Evolutionary conservation across 2,113 vertebrate species (phyloP).

Genomic region (Motacilla tschutschensis): DNA sequence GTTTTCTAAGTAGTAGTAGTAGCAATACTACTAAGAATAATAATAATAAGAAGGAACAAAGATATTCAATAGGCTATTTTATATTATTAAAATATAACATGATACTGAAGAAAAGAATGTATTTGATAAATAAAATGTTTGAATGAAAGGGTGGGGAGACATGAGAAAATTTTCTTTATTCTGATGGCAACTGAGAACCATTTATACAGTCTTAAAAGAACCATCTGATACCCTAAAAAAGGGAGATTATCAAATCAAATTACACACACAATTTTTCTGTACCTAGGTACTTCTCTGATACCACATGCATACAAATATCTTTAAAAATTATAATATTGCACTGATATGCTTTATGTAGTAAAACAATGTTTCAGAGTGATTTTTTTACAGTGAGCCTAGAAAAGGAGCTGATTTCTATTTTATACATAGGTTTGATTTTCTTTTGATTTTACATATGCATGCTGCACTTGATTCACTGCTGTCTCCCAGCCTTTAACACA

Average conservation of each 20-base stretch:
- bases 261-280: not conserved
- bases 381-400: not conserved
- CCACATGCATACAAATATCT: not conserved
- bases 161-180: not conserved
- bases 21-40: not conserved
- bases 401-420: not conserved
- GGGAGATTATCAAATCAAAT: not conserved
- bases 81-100: not conserved
- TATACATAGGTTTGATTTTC: not conserved
- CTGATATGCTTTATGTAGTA: not conserved
- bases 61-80: not conserved
- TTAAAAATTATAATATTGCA: not conserved
- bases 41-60: not conserved
- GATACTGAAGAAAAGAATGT: not conserved
- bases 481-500: not conserved
- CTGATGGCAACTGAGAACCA: not conserved
- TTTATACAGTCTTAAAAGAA: not conserved
- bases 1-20: not conserved
- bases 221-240: not conserved
- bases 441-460: not conserved
- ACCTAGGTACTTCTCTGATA: not conserved
- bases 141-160: accelerated
- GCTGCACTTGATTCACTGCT: not conserved
- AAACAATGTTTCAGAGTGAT: accelerated
- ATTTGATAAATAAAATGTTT: not conserved